Conservation (phyloP, 2,797 vertebrate species). For the Tangara arthus region DNA sequence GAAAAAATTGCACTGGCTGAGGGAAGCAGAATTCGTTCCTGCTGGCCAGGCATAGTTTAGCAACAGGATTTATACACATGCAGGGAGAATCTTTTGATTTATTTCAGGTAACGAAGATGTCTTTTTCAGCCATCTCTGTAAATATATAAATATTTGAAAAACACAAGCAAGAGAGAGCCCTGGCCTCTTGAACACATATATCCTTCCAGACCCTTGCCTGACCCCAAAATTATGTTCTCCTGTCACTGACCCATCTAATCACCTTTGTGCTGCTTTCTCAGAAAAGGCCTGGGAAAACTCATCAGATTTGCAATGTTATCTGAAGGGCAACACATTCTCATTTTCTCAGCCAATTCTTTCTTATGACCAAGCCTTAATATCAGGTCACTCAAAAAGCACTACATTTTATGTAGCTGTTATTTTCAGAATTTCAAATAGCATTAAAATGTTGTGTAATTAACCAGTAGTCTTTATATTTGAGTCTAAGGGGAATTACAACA, state of each 20-base stretch:
- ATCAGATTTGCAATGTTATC: conserved; percentile 34
- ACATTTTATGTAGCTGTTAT: neutral
- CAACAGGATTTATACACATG: neutral
- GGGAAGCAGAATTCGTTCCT: neutral
- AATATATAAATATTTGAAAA: conserved; percentile 6
- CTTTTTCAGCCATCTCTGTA: neutral
- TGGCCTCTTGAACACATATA: neutral
- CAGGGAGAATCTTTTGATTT: conserved; percentile 4
- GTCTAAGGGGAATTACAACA: conserved; percentile 13
- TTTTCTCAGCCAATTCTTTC: conserved; percentile 18
- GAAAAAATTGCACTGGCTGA: neutral
- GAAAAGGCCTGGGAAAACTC: conserved; percentile 21
- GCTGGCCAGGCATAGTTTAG: neutral
- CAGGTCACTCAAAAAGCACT: neutral
- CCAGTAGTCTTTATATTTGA: neutral
- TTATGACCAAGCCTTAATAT: conserved; percentile 3
- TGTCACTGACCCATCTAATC: conserved; percentile 54
- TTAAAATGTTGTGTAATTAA: neutral
- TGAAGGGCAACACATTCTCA: conserved; percentile 28
- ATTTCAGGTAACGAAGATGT: neutral
- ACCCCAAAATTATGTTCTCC: conserved; percentile 26
- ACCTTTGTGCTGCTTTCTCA: conserved; percentile 39
- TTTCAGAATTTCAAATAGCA: neutral
- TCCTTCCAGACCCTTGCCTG: conserved; percentile 46
- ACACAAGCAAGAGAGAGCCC: neutral